These are phyloP conservation scores for Tachycineta bicolor DNA, from an alignment of 2,113 vertebrate species.

Conservation along the genomic window DNA sequence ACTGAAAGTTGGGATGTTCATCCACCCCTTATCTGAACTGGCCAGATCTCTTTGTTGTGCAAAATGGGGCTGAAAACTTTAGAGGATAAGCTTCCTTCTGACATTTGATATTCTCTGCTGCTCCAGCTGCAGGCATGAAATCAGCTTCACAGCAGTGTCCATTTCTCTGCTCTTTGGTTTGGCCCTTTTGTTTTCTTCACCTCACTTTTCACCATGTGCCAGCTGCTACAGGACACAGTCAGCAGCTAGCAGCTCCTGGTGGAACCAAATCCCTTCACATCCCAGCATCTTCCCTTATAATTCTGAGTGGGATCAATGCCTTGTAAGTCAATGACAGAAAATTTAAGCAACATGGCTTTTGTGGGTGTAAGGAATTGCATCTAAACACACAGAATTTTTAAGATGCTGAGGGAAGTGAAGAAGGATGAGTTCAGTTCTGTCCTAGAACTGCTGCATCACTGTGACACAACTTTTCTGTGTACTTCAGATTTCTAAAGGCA, in stretches of 20 bases:
- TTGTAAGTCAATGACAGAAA: background rate
- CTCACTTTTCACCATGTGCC: background rate
- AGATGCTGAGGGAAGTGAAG: background rate
- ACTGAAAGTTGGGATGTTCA: conserved; percentile 38
- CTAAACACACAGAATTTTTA: background rate
- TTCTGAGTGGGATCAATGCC: background rate
- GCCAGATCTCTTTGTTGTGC: conserved; percentile 56
- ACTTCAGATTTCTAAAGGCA: background rate
- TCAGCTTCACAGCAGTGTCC: background rate
- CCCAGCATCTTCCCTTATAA: background rate
- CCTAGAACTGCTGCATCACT: background rate
- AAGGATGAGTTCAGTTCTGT: background rate
- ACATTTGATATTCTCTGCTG: background rate
- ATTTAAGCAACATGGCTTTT: background rate
- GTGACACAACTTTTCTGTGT: background rate
- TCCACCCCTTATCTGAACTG: conserved; percentile 36
- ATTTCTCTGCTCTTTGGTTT: background rate
- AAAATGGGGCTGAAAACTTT: conserved; percentile 4
- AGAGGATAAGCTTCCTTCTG: background rate
- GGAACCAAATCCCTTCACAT: background rate
- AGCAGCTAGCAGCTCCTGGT: background rate
- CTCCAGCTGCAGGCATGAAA: background rate
- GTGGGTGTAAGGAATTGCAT: background rate
- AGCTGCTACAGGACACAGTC: background rate
- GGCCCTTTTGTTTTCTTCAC: background rate